These are phyloP conservation scores for Acanthopagrus latus DNA, from an alignment of 2,797 vertebrate species.

Conservation along the genomic window DNA sequence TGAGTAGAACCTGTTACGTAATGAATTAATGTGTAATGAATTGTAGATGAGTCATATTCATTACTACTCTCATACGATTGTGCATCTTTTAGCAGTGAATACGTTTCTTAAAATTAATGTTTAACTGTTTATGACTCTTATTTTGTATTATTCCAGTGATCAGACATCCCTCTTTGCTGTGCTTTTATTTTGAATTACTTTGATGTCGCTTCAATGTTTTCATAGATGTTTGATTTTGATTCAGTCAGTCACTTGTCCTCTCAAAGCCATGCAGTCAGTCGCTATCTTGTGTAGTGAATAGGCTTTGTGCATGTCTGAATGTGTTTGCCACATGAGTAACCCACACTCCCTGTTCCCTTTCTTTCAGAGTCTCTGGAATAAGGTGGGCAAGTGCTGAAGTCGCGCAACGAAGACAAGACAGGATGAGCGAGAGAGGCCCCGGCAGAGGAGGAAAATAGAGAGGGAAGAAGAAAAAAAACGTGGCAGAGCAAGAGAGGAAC, in stretches of 20 bases:
- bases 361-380: slow-evolving; percentile 77
- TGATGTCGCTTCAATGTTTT: slow-evolving; percentile 20
- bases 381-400: slow-evolving; percentile 73
- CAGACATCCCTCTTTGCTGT: not conserved
- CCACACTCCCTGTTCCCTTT: slow-evolving; percentile 59
- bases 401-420: slow-evolving; percentile 63
- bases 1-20: slow-evolving; percentile 76
- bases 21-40: slow-evolving; percentile 73
- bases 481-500: slow-evolving; percentile 61
- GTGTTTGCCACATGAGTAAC: slow-evolving; percentile 68
- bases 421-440: slow-evolving; percentile 74
- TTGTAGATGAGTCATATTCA: slow-evolving; percentile 70
- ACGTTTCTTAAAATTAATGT: slow-evolving; percentile 25
- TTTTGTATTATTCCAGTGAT: not conserved
- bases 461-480: slow-evolving; percentile 45
- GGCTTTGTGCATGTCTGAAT: slow-evolving; percentile 63
- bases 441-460: slow-evolving; percentile 74
- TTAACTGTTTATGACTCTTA: not conserved
- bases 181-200: slow-evolving; percentile 36
- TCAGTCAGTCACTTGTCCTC: slow-evolving; percentile 31
- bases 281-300: slow-evolving; percentile 44
- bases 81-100: slow-evolving; percentile 48
- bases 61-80: slow-evolving; percentile 57
- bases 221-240: slow-evolving; percentile 39
- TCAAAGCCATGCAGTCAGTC: slow-evolving; percentile 27